phyloP scores from a whole-genome alignment of 2,888 invertebrate species.

The Dicranocentrus wangi region DNA sequence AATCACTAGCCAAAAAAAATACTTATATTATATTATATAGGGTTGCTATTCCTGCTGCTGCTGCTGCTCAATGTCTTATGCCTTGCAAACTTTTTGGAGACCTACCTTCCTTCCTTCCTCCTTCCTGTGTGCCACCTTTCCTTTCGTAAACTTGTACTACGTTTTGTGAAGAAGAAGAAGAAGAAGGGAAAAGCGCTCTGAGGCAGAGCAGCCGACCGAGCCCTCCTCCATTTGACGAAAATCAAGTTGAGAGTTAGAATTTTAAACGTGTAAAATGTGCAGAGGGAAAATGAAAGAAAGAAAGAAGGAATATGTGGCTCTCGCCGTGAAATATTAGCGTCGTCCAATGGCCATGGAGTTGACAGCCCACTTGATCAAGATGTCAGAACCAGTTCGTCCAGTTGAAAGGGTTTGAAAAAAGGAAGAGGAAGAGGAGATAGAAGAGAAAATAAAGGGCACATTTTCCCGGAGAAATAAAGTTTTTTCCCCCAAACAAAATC shows the following conservation, averaged over 20 bases:
- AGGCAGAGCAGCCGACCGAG: slow-evolving; percentile 33
- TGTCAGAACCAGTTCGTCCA: slow-evolving; percentile 68
- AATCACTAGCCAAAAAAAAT: neutral
- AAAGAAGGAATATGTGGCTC: neutral
- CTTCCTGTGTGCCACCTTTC: no score
- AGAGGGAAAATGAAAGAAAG: neutral
- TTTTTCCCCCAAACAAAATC: slow-evolving; percentile 18
- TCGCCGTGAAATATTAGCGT: slow-evolving; percentile 34
- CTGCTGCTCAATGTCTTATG: no score
- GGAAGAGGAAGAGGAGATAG: neutral
- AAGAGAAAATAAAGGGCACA: neutral
- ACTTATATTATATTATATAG: neutral
- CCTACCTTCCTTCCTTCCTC: no score
- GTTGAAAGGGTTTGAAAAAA: slow-evolving; percentile 45
- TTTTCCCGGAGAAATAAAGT: neutral
- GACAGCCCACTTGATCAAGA: slow-evolving; percentile 66
- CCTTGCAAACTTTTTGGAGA: no score
- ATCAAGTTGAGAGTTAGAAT: slow-evolving; percentile 35
- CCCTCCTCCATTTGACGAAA: slow-evolving; percentile 45
- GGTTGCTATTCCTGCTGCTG: no score
- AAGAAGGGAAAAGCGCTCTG: slow-evolving; percentile 20
- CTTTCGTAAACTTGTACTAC: slow-evolving; percentile 7
- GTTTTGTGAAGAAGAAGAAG: neutral
- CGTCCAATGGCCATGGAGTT: slow-evolving; percentile 58
- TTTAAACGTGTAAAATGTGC: slow-evolving; percentile 1